phyloP scores from a whole-genome alignment of 2,888 invertebrate genomes.

The Mythimna loreyi region DNA sequence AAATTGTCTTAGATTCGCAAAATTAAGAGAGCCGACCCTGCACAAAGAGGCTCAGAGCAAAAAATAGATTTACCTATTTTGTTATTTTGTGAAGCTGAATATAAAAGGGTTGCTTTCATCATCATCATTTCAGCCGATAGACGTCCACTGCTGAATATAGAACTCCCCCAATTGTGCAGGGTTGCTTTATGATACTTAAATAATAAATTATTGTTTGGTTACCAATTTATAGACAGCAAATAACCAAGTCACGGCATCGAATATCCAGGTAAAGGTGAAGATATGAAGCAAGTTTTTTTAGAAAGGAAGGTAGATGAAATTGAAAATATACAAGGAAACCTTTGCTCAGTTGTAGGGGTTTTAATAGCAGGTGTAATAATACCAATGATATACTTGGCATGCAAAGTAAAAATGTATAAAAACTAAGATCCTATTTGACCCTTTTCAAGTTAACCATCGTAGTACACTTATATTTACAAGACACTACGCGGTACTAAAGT shows the following conservation, averaged over 20 bases:
- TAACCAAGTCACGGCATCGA: not conserved
- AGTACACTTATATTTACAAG: slow-evolving; percentile 37
- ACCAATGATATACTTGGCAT: not conserved
- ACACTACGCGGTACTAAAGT: slow-evolving; percentile 29
- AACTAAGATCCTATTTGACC: not conserved
- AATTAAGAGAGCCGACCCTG: no score
- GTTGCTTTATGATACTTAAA: not conserved
- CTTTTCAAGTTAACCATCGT: not conserved
- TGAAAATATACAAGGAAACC: not conserved
- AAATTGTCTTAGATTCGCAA: no score
- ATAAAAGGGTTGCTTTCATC: not conserved
- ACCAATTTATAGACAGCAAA: not conserved
- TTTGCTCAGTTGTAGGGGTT: not conserved
- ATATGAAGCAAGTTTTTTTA: not conserved
- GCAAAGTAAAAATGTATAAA: not conserved
- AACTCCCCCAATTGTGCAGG: no score
- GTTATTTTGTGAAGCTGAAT: not conserved
- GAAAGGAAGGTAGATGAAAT: no score
- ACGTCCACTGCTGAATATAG: no score
- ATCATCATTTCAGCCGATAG: no score
- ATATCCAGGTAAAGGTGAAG: not conserved
- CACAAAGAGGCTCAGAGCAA: no score
- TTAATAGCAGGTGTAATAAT: not conserved
- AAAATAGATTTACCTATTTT: no score
- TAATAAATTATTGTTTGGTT: not conserved